Base-by-base conservation (phyloP, 2,797 vertebrate species). In the Manis crassicaudata region DNA sequence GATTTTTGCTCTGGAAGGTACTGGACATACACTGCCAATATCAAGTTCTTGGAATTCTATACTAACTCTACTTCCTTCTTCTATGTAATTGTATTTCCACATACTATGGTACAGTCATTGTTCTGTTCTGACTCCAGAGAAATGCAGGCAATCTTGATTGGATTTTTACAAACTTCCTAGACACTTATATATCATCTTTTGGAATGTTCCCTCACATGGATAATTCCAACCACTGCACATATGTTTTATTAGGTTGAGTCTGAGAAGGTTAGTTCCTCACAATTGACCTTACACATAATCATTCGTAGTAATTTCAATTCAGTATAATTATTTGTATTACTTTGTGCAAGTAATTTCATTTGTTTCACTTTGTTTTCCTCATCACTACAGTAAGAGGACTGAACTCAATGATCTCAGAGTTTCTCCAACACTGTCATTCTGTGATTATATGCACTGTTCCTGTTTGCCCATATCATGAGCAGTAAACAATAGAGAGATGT, bases 331-430 rank as follows among this genome's bases (percentile, higher is more conserved):
- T 46, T 17, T 60, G 43, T 25, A 43, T 54, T 68, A 32, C 21
- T 85, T 18, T 50, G 3, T 62, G 27, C 27, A 58, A 85, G 72
- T 37, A 63, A 62, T 29, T 68, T 68, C 27, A 32, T 52, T 32
- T 37, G 13, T 25, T 18, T 94, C 46, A 6, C 67, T 92, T 65
- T 83, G 37, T 29, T 75, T 93, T 97, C 35, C 23, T 96, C 29
- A 62, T 83, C 46, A 73, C 37, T 50, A 77, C 0, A 5, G 35
- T 14, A 67, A 60, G 32, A 58, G 10, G 8, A 63, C 29, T 68
- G 14, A 87, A 84, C 20, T 65, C 27, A 8, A 46, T 32, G 5
- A 52, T 29, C 13, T 89, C 8, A 68, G 23, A 17, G 10, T 8
- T 46, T 85, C 79, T 81, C 37, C 13, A 92, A 16, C 12, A 50